Conservation (phyloP, 2,113 vertebrate genomes). For the Cephalopholis sonnerati region DNA sequence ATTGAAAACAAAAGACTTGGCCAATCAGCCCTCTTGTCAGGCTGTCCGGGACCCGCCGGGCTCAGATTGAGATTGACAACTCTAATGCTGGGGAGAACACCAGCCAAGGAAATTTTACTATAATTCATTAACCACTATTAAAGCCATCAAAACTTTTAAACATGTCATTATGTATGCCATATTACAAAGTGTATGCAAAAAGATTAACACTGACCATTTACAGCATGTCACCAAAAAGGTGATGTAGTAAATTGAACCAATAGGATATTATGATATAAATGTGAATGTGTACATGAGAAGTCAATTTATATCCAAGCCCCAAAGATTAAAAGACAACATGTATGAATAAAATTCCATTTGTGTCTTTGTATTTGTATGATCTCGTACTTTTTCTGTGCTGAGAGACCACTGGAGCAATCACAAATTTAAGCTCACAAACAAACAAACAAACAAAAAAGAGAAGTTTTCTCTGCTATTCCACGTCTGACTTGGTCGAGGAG, state of each 20-base stretch:
- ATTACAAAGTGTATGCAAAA: neutral
- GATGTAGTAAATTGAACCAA: neutral
- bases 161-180: neutral
- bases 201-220: no score
- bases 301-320: neutral
- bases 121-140: neutral
- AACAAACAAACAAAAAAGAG: neutral
- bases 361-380: neutral
- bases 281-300: neutral
- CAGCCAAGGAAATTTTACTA: neutral
- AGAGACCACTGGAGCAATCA: neutral
- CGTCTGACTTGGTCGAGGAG: conserved; percentile 49
- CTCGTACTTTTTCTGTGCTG: neutral
- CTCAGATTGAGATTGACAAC: no score
- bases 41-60: no score
- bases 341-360: neutral
- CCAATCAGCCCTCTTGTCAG: no score
- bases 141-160: neutral
- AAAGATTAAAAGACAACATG: neutral
- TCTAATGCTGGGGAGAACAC: neutral
- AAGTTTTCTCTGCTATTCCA: conserved; percentile 27
- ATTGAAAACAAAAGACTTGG: no score
- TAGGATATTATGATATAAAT: no score
- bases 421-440: neutral
- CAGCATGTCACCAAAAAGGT: neutral